These are phyloP conservation scores for Polydrusus pterygomalis DNA, from an alignment of 2,888 invertebrate genomes.

Conservation along the genomic window DNA sequence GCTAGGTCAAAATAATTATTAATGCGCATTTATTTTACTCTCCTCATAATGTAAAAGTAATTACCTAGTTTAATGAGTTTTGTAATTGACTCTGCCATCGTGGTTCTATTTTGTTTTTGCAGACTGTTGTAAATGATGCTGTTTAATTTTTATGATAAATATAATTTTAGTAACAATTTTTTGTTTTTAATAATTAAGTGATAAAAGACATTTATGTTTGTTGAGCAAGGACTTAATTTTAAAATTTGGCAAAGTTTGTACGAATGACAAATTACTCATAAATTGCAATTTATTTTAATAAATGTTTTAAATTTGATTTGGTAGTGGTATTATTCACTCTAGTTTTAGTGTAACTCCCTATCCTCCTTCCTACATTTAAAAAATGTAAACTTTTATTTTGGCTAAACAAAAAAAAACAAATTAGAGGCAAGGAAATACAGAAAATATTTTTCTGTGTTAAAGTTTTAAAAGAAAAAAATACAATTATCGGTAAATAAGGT, in stretches of 20 bases:
- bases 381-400: neutral
- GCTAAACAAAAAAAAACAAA: neutral
- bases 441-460: too few relatives aligned
- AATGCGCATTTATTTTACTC: slow-evolving; percentile 42
- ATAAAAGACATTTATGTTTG: slow-evolving; percentile 17
- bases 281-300: slow-evolving; percentile 64
- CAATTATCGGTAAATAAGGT: slow-evolving; percentile 5
- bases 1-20: slow-evolving; percentile 27
- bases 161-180: neutral
- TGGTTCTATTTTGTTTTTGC: slow-evolving; percentile 5
- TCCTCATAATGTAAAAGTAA: slow-evolving; percentile 23
- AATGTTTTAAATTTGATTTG: slow-evolving; percentile 68
- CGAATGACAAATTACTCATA: slow-evolving; percentile 60
- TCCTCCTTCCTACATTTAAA: slow-evolving; percentile 47
- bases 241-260: slow-evolving; percentile 8
- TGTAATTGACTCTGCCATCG: slow-evolving; percentile 19
- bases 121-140: slow-evolving; percentile 9
- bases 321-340: slow-evolving; percentile 66
- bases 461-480: neutral
- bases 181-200: slow-evolving; percentile 23
- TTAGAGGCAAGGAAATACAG: too few relatives aligned
- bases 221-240: slow-evolving; percentile 23
- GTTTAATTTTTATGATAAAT: slow-evolving; percentile 15
- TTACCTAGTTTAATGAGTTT: slow-evolving; percentile 22
- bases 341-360: slow-evolving; percentile 62